phyloP scores from a whole-genome alignment of 53 echinoderm and acorn worm species.

The Temnopleurus reevesii region DNA sequence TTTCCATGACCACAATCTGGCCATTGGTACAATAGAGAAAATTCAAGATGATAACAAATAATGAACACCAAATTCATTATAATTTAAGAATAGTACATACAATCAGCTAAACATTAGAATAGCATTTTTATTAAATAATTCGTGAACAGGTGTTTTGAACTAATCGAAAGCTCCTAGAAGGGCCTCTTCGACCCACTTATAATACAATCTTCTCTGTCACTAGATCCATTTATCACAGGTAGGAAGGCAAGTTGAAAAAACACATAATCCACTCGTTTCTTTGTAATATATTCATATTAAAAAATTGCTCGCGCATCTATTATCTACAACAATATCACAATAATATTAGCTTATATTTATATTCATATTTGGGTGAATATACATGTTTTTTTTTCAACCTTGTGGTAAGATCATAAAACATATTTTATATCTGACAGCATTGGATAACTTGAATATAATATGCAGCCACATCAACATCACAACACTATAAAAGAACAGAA shows the following conservation, averaged over 20 bases:
- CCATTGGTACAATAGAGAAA: constrained; percentile 50
- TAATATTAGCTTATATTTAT: constrained; percentile 37
- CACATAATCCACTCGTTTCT: constrained; percentile 25
- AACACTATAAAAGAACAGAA: neutral
- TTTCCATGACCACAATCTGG: constrained; percentile 47
- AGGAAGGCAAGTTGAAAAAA: constrained; percentile 59
- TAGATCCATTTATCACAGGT: constrained; percentile 27
- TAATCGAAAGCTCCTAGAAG: constrained; percentile 32
- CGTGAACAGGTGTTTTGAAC: constrained; percentile 5
- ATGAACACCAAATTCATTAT: constrained; percentile 37
- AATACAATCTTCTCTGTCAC: constrained; percentile 12
- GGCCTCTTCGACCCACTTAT: neutral
- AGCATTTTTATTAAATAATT: neutral
- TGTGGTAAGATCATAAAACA: neutral
- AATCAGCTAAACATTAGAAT: constrained; percentile 35
- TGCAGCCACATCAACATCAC: constrained; percentile 14
- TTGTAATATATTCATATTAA: constrained; percentile 17
- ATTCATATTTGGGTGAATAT: constrained; percentile 17
- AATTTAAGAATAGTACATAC: constrained; percentile 47
- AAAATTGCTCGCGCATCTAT: constrained; percentile 15
- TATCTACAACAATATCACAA: constrained; percentile 38
- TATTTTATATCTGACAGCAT: constrained; percentile 11
- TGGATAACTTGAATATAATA: neutral
- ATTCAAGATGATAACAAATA: constrained; percentile 48
- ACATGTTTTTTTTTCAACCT: neutral